Percentiles rank a stretch among this genome's conserved stretches.
Conservation (phyloP, 2,797 vertebrate genomes). For the Scleropages formosus region DNA sequence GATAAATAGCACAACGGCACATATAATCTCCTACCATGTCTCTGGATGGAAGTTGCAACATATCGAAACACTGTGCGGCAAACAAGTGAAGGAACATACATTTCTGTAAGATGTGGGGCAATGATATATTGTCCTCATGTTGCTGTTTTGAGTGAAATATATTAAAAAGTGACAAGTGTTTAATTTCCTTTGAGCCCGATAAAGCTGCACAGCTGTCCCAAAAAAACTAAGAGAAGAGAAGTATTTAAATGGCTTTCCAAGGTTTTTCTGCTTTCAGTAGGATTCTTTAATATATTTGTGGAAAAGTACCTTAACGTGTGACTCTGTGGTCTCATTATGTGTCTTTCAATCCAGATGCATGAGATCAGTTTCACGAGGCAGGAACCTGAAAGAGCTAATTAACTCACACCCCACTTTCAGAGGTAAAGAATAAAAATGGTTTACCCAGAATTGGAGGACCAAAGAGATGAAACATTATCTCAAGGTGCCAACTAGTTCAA, state of each 20-base stretch:
- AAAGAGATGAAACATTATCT: not conserved
- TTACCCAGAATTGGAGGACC: not conserved
- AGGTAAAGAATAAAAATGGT: constrained; percentile 32
- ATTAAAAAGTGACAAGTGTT: constrained; percentile 27
- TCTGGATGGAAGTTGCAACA: too few species aligned
- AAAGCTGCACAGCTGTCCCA: constrained; percentile 58
- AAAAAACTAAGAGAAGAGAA: constrained; percentile 57
- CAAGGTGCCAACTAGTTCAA: not conserved
- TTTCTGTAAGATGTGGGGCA: too few species aligned
- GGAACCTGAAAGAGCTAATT: constrained; percentile 42
- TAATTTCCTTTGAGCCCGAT: constrained; percentile 55
- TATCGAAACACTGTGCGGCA: too few species aligned
- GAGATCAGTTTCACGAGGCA: constrained; percentile 34
- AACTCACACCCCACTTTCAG: constrained; percentile 39
- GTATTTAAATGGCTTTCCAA: constrained; percentile 55
- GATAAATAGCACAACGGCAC: too few species aligned
- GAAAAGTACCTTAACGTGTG: constrained; percentile 43
- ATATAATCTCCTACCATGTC: too few species aligned
- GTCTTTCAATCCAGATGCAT: constrained; percentile 36
- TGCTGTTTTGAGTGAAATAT: not conserved
- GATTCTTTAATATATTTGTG: constrained; percentile 54
- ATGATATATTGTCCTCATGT: not conserved
- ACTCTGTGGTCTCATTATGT: constrained; percentile 31
- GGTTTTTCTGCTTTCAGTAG: constrained; percentile 42
- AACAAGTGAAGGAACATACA: too few species aligned